Percentiles rank a stretch among this genome's conserved stretches.
Conservation (phyloP, 2,888 invertebrate species). For the Chymomyza caudatula region DNA sequence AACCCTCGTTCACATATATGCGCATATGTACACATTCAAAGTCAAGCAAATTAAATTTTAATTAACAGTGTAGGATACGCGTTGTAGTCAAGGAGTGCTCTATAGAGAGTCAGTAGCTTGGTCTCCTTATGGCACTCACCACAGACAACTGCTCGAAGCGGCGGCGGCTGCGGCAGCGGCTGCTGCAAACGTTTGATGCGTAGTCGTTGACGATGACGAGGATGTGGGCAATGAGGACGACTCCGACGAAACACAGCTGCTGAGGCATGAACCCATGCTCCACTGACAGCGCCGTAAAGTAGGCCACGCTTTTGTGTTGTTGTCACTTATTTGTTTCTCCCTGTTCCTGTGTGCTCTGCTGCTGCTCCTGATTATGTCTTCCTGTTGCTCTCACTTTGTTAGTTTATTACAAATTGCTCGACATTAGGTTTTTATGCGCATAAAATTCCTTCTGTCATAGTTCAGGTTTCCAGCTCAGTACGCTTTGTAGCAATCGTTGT, state of each 20-base stretch:
- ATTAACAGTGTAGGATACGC: constrained; percentile 43
- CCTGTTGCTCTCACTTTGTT: constrained; percentile 11
- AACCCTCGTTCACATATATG: too few species aligned
- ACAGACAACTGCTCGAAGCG: constrained; percentile 44
- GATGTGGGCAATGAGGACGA: constrained; percentile 28
- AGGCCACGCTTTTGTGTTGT: constrained; percentile 26
- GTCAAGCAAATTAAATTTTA: constrained; percentile 58
- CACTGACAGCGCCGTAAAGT: constrained; percentile 25
- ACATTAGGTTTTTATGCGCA: constrained; percentile 1
- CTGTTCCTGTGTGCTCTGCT: too few species aligned
- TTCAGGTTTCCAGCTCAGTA: constrained; percentile 12
- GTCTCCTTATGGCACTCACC: constrained; percentile 39
- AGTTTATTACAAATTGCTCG: constrained; percentile 1
- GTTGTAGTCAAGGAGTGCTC: too few species aligned
- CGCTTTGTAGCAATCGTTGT: not conserved
- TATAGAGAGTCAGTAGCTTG: too few species aligned
- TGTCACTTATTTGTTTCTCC: not conserved
- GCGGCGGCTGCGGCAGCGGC: constrained; percentile 30
- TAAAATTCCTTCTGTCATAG: constrained; percentile 6
- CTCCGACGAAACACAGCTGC: constrained; percentile 53
- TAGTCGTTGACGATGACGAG: constrained; percentile 41
- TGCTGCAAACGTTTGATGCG: constrained; percentile 13
- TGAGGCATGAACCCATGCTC: constrained; percentile 64
- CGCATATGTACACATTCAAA: constrained; percentile 20
- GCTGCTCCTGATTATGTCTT: constrained; percentile 7